Conservation (phyloP, 2,113 vertebrate genomes). For the Aspidoscelis tigris region DNA sequence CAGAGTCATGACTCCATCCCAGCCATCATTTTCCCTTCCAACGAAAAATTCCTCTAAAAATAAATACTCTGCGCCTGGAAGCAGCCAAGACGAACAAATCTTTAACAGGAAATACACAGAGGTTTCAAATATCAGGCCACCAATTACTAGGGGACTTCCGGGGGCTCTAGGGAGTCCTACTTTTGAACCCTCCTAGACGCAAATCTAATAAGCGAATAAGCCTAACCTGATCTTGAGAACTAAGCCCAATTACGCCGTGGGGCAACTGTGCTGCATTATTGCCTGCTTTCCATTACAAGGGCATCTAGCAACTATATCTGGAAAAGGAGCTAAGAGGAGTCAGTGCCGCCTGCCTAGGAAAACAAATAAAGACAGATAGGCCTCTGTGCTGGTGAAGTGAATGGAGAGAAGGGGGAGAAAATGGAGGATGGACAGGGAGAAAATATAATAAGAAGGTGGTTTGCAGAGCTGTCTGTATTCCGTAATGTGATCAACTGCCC, state of each 20-base stretch:
- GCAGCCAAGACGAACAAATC: conserved; percentile 78
- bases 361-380: conserved; percentile 86
- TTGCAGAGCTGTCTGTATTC: conserved; percentile 82
- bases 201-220: conserved; percentile 86
- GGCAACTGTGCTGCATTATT: conserved; percentile 82
- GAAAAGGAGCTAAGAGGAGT: conserved; percentile 80
- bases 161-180: conserved; percentile 77
- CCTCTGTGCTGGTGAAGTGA: conserved; percentile 67
- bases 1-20: conserved; percentile 79
- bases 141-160: conserved; percentile 82
- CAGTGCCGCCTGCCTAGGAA: conserved; percentile 82
- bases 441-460: conserved; percentile 84
- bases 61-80: conserved; percentile 74
- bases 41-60: conserved; percentile 81
- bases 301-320: conserved; percentile 80
- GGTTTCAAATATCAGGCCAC: conserved; percentile 83
- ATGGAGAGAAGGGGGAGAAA: conserved; percentile 60
- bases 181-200: conserved; percentile 79
- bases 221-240: conserved; percentile 83
- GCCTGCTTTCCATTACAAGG: conserved; percentile 85
- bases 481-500: conserved; percentile 85
- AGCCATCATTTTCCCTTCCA: conserved; percentile 79
- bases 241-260: conserved; percentile 78
- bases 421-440: conserved; percentile 42
- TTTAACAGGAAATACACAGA: conserved; percentile 78